Conservation (phyloP, 2,113 vertebrate species). For the Muntiacus reevesi region DNA sequence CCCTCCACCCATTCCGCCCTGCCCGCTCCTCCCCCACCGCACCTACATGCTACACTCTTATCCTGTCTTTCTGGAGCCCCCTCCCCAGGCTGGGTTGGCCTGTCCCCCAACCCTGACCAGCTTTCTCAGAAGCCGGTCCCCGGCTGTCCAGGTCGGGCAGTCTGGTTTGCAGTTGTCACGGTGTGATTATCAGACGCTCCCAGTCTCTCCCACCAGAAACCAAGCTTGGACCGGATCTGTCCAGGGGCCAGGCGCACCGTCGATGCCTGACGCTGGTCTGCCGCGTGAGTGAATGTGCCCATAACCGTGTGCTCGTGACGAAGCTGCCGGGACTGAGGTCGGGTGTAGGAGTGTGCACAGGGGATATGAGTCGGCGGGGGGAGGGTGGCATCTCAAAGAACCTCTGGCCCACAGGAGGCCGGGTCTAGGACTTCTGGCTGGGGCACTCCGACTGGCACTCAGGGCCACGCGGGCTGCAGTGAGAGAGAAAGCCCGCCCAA, state of each 20-base stretch:
- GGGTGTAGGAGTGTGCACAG: not conserved
- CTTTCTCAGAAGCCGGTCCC: not conserved
- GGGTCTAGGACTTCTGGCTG: not conserved
- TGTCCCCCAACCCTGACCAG: not conserved
- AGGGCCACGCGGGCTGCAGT: not conserved
- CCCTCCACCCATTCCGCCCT: not conserved
- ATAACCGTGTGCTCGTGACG: fast-evolving
- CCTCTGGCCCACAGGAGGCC: not conserved
- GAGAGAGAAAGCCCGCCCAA: not conserved
- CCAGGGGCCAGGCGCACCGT: not conserved
- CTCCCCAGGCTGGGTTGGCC: too few relatives aligned
- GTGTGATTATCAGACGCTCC: not conserved
- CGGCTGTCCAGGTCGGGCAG: not conserved
- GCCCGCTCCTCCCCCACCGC: fast-evolving
- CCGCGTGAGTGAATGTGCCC: not conserved
- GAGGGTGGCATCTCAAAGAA: not conserved
- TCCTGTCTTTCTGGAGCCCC: not conserved
- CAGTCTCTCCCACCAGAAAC: not conserved
- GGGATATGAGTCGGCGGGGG: not conserved
- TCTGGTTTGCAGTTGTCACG: not conserved
- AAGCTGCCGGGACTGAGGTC: not conserved
- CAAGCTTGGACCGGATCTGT: not conserved
- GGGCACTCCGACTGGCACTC: not conserved
- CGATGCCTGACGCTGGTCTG: fast-evolving
- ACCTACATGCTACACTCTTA: fast-evolving